phyloP scores from a whole-genome alignment of 2,888 invertebrate species.

The Melitaea athalia region DNA sequence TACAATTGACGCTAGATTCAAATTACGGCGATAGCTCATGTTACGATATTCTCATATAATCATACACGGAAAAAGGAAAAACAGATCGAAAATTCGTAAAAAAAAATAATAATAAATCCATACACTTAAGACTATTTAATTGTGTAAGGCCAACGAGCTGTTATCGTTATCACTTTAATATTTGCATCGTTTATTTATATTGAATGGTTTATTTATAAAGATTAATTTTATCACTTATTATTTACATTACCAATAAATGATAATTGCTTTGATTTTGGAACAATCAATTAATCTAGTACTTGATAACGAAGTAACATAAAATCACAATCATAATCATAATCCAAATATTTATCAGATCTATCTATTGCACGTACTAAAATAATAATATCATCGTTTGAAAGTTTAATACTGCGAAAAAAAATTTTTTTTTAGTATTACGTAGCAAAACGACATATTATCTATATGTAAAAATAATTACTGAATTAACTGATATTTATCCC shows the following conservation, averaged over 20 bases:
- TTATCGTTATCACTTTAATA: slow-evolving; percentile 16
- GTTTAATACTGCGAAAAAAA: too few species aligned
- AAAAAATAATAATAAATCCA: neutral
- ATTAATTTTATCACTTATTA: slow-evolving; percentile 26
- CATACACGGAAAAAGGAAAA: neutral
- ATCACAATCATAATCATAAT: neutral
- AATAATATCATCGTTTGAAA: too few species aligned
- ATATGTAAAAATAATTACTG: too few species aligned
- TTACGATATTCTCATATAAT: neutral
- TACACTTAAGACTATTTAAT: neutral
- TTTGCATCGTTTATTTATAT: slow-evolving; percentile 3
- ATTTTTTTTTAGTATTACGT: too few species aligned
- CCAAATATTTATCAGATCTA: neutral
- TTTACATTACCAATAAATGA: slow-evolving; percentile 22
- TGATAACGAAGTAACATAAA: neutral
- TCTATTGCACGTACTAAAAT: neutral
- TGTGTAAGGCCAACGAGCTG: slow-evolving; percentile 19
- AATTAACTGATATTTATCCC: too few species aligned
- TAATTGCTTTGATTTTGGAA: slow-evolving; percentile 26
- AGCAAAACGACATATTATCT: too few species aligned
- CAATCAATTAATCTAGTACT: neutral
- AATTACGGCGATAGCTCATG: neutral
- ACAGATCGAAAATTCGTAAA: neutral
- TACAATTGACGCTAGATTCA: neutral
- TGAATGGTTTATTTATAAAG: slow-evolving; percentile 11